phyloP scores from a whole-genome alignment of 2,888 invertebrate species.

The Endomychus coccineus region DNA sequence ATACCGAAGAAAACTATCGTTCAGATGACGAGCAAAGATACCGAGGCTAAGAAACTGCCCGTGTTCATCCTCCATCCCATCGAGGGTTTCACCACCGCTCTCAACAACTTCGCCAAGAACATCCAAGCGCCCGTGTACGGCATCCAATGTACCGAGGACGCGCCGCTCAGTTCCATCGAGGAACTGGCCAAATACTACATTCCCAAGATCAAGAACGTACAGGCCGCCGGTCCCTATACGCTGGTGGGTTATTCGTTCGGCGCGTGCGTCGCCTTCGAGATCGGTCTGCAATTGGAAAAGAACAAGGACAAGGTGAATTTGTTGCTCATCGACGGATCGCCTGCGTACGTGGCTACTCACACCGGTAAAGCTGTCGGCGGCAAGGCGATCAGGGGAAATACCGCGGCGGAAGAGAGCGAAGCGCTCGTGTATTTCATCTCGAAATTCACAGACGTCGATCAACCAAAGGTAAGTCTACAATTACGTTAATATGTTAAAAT shows the following conservation, averaged over 20 bases:
- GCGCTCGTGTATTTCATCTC: conserved; percentile 77
- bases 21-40: conserved; percentile 54
- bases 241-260: conserved; percentile 95
- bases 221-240: conserved; percentile 77
- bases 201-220: conserved; percentile 63
- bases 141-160: conserved; percentile 76
- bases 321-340: conserved; percentile 86
- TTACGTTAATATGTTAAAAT: no score
- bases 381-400: conserved; percentile 48
- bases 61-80: conserved; percentile 78
- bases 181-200: conserved; percentile 69
- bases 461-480: conserved; percentile 54
- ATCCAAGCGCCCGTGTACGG: conserved; percentile 76
- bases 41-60: conserved; percentile 41
- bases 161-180: conserved; percentile 64
- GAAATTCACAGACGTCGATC: conserved; percentile 71
- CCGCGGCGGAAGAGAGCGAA: conserved; percentile 57
- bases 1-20: conserved; percentile 70
- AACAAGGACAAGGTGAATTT: conserved; percentile 53
- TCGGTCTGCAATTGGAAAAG: conserved; percentile 76
- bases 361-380: conserved; percentile 59
- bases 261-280: conserved; percentile 89
- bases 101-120: conserved; percentile 64
- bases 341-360: conserved; percentile 70
- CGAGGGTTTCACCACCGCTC: conserved; percentile 72